Conservation (phyloP, 2,888 invertebrate species). For the Vandiemenella viatica region DNA sequence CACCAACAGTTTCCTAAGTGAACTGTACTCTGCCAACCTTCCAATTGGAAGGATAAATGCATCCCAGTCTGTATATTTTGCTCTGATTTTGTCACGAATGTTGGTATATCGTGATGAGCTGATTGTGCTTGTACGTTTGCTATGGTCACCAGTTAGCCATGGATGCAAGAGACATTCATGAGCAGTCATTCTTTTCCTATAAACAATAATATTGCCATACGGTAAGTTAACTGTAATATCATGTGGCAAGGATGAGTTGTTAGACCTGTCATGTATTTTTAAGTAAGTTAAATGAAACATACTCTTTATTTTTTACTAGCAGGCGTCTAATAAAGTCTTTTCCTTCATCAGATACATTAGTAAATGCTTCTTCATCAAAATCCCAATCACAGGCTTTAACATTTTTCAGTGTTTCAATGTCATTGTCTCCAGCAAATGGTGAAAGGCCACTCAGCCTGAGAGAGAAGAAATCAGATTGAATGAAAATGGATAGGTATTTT, state of each 20-base stretch:
- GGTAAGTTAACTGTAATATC: neutral
- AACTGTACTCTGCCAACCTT: slow-evolving; percentile 91
- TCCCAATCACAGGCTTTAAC: slow-evolving; percentile 99
- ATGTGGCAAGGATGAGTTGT: neutral
- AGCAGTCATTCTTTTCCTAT: slow-evolving; percentile 88
- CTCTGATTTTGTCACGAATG: slow-evolving; percentile 74
- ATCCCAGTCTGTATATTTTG: slow-evolving; percentile 63
- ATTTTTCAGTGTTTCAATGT: slow-evolving; percentile 94
- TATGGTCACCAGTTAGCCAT: slow-evolving; percentile 85
- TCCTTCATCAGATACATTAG: slow-evolving; percentile 86
- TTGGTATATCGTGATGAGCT: slow-evolving; percentile 71
- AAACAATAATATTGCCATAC: neutral
- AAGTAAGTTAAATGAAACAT: slow-evolving; percentile 27
- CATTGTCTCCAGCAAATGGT: slow-evolving; percentile 97
- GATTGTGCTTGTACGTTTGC: slow-evolving; percentile 58
- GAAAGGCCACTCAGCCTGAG: slow-evolving; percentile 85
- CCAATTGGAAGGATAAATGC: slow-evolving; percentile 89
- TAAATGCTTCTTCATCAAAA: slow-evolving; percentile 93
- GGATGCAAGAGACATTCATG: slow-evolving; percentile 92
- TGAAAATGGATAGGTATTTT: neutral
- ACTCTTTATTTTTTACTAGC: slow-evolving; percentile 86
- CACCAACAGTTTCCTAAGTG: slow-evolving; percentile 83
- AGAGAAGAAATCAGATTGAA: slow-evolving; percentile 6
- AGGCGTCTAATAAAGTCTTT: slow-evolving; percentile 95
- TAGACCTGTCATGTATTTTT: neutral